phyloP scores from a whole-genome alignment of 2,113 vertebrate genomes.

The Cephalophus harveyi region DNA sequence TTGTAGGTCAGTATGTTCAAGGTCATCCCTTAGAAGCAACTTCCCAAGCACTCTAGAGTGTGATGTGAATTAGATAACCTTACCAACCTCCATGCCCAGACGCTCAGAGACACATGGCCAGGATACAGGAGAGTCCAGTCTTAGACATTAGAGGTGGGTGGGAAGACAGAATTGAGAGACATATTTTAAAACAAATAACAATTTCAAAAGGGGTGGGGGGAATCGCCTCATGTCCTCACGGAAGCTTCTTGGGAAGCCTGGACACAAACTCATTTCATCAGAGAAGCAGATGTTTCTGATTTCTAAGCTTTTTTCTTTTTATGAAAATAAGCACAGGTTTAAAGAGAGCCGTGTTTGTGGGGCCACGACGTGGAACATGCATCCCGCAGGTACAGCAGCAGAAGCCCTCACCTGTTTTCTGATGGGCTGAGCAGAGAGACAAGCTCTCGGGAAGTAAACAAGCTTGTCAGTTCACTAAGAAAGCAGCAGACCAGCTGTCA shows the following conservation, averaged over 20 bases:
- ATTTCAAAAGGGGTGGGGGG: neutral
- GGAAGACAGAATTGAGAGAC: neutral
- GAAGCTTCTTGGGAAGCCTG: neutral
- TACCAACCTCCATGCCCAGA: neutral
- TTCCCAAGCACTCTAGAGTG: neutral
- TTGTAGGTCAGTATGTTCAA: conserved; percentile 51
- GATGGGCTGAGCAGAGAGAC: neutral
- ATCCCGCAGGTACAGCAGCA: neutral
- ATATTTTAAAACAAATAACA: conserved; percentile 3
- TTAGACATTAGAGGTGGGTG: neutral
- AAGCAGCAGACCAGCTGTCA: conserved; percentile 62
- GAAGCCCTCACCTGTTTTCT: conserved; percentile 44
- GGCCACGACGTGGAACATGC: conserved; percentile 8
- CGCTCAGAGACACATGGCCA: neutral
- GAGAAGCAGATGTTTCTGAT: neutral
- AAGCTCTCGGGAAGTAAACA: conserved; percentile 48
- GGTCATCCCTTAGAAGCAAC: conserved; percentile 29
- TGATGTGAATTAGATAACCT: neutral
- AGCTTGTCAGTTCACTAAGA: conserved; percentile 44
- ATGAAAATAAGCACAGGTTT: conserved; percentile 6
- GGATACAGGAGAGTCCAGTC: neutral
- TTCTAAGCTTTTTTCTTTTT: conserved; percentile 32
- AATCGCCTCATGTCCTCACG: neutral
- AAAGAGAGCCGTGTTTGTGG: neutral
- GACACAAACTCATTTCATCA: neutral